A percentile compares a stretch with the other conserved stretches of the same genome.
phyloP scores from a whole-genome alignment of 92 coral and sea anemone genomes.

The Zoanthus sociatus region DNA sequence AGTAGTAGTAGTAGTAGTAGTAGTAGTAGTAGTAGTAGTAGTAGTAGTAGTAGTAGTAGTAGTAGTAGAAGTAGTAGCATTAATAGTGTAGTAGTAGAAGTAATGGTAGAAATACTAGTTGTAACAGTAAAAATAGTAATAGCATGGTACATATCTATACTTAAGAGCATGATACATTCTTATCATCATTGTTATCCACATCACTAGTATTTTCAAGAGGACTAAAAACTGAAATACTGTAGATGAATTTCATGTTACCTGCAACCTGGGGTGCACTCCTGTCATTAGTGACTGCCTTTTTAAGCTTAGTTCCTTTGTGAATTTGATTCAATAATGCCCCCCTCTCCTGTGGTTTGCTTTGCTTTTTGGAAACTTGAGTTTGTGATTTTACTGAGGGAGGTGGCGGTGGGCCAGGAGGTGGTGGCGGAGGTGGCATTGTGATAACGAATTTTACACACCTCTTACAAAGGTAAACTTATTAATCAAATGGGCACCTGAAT shows the following conservation, averaged over 20 bases:
- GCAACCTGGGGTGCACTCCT: slow-evolving; percentile 90
- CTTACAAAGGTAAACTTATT: neutral
- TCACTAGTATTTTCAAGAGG: too few species aligned
- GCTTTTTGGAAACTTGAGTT: slow-evolving; percentile 72
- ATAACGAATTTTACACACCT: neutral
- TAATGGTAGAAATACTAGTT: too few species aligned
- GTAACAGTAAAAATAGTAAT: too few species aligned
- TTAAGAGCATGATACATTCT: too few species aligned
- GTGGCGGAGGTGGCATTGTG: slow-evolving; percentile 85
- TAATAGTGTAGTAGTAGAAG: too few species aligned
- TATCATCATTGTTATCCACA: too few species aligned
- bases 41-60: too few species aligned
- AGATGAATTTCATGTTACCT: slow-evolving; percentile 52
- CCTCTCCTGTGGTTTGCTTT: slow-evolving; percentile 72
- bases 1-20: too few species aligned
- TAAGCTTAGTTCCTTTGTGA: slow-evolving; percentile 91
- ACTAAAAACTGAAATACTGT: too few species aligned
- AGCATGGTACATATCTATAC: too few species aligned
- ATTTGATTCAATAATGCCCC: slow-evolving; percentile 88
- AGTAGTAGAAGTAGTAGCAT: too few species aligned
- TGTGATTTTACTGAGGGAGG: slow-evolving; percentile 73
- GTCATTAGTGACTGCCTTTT: slow-evolving; percentile 90
- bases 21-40: too few species aligned
- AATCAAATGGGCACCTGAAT: slow-evolving; percentile 26
- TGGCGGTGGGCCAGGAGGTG: slow-evolving; percentile 96